phyloP scores from a whole-genome alignment of 2,888 invertebrate genomes.

The Frankliniella fusca region DNA sequence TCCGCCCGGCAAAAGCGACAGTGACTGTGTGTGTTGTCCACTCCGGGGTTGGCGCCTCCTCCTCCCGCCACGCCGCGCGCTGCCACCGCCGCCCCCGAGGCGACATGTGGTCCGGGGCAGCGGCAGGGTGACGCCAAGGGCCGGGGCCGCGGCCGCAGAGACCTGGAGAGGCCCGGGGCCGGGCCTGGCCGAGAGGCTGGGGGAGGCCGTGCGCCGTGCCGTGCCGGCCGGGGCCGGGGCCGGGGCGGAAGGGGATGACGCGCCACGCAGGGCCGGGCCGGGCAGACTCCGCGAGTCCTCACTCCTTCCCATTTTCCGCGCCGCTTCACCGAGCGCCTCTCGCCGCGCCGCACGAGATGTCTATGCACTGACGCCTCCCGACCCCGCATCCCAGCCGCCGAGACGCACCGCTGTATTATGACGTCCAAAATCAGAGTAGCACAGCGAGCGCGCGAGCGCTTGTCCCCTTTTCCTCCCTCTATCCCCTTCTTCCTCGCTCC shows the following conservation, averaged over 20 bases:
- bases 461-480: too few species aligned
- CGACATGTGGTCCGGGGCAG: not conserved
- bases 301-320: constrained; percentile 10
- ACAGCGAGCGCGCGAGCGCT: too few species aligned
- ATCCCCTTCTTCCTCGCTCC: too few species aligned
- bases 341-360: not conserved
- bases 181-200: not conserved
- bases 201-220: not conserved
- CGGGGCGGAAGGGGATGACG: not conserved
- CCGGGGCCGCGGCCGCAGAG: not conserved
- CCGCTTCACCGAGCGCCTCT: not conserved
- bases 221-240: not conserved
- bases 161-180: not conserved
- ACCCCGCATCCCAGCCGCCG: not conserved
- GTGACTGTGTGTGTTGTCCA: too few species aligned
- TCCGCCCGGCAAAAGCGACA: not conserved
- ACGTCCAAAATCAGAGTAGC: too few species aligned
- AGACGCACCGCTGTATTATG: not conserved
- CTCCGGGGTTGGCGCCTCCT: not conserved
- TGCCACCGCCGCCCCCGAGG: not conserved
- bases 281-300: too few species aligned
- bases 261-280: not conserved
- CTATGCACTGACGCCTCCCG: not conserved
- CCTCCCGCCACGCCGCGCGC: not conserved
- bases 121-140: not conserved